Percentiles rank a stretch among this genome's conserved stretches.
Evolutionary conservation across 1,140 invertebrate species (phyloP).

Genomic region (Platyscapa corneri): DNA sequence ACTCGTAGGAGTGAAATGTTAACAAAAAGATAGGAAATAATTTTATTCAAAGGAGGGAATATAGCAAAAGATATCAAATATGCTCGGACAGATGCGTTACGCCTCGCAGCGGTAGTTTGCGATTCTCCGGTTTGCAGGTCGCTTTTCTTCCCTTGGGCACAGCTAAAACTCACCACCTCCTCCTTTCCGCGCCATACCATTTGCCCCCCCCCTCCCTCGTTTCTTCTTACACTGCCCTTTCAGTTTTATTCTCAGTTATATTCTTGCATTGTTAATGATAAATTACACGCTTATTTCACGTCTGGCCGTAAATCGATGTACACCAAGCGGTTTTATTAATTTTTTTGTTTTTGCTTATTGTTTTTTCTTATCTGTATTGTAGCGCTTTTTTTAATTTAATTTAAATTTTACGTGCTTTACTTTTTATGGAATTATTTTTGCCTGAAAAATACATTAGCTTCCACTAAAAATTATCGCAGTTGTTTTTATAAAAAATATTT

Average conservation of each 20-base stretch:
- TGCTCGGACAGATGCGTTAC: constrained; percentile 72
- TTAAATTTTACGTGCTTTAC: no score
- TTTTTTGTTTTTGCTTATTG: no score
- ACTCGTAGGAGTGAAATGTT: not conserved
- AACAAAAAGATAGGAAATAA: constrained; percentile 23
- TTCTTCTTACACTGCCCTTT: constrained; percentile 21
- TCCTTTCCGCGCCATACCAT: not conserved
- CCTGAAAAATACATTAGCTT: no score
- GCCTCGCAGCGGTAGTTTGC: constrained; percentile 70
- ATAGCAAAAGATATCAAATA: constrained; percentile 69
- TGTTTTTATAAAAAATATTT: no score
- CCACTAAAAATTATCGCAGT: no score
- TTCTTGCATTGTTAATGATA: constrained; percentile 35
- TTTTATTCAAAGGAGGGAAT: not conserved
- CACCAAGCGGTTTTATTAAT: no score
- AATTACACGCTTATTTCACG: constrained; percentile 25
- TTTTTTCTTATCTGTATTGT: no score
- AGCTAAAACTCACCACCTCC: not conserved
- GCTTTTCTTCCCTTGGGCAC: constrained; percentile 46
- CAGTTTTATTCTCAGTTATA: constrained; percentile 34
- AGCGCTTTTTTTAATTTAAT: no score
- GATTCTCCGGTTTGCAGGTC: constrained; percentile 62
- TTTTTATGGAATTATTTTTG: no score
- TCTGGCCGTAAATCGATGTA: no score
- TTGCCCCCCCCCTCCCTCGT: no score